Percentiles rank a stretch among this genome's conserved stretches.
These are phyloP conservation scores for Halcyon malimbica DNA, from an alignment of 2,113 vertebrate genomes.

Conservation along the genomic window DNA sequence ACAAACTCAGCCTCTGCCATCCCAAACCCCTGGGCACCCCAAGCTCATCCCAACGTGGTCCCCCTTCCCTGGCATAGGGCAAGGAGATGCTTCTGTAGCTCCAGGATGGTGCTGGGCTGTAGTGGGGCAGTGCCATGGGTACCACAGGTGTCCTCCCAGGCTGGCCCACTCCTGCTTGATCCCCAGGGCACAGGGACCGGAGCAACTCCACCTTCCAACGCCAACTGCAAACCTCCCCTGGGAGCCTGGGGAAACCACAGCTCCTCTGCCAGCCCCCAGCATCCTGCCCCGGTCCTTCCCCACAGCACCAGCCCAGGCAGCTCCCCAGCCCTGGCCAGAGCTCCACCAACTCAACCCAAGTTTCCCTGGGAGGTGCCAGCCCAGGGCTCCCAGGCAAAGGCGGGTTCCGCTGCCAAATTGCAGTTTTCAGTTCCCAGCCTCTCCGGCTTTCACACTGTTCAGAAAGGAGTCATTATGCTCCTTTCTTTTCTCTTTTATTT, in stretches of 20 bases:
- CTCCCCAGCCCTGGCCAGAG: neutral
- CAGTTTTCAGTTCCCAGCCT: neutral
- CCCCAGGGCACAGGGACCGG: neutral
- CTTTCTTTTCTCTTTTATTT: neutral
- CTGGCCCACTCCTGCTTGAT: neutral
- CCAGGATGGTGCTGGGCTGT: neutral
- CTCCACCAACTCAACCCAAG: neutral
- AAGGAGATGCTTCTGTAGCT: neutral
- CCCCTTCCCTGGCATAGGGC: too few species aligned
- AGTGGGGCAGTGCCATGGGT: neutral
- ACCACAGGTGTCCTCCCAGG: accelerated
- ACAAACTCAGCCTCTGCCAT: accelerated
- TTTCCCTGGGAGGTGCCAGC: neutral
- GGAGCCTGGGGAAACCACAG: neutral
- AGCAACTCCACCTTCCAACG: neutral
- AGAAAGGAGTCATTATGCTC: neutral
- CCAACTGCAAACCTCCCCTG: neutral
- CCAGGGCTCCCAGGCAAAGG: neutral
- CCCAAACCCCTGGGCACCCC: neutral
- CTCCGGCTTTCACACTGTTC: neutral
- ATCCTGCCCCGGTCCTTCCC: neutral
- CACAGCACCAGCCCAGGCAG: neutral
- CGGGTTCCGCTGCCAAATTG: neutral
- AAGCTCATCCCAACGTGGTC: accelerated
- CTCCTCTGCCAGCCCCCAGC: neutral